A percentile compares a stretch with the other conserved stretches of the same genome.
Conservation (phyloP, 2,888 invertebrate species). For the Mermis nigrescens region DNA sequence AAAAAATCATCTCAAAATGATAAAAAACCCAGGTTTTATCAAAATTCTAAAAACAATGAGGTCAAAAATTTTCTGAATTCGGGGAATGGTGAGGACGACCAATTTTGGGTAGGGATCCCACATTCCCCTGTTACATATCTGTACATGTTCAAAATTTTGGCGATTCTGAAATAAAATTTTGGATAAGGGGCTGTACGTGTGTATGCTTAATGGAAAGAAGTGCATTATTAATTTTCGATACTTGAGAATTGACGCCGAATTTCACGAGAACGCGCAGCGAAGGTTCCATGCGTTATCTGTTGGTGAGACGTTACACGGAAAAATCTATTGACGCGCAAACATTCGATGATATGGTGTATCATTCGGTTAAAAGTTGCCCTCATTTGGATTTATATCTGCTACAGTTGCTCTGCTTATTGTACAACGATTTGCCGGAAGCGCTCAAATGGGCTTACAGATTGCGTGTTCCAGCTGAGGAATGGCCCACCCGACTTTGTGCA, state of each 20-base stretch:
- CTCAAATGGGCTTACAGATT: not conserved
- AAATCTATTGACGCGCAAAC: not conserved
- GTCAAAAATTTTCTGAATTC: no score
- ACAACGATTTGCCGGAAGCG: not conserved
- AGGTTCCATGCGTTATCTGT: not conserved
- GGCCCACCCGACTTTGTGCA: not conserved
- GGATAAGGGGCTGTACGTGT: no score
- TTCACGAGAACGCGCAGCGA: not conserved
- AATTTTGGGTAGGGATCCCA: no score
- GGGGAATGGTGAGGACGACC: no score
- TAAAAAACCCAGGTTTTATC: no score
- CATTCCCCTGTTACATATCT: no score
- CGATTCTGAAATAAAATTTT: no score
- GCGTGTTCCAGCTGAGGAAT: not conserved
- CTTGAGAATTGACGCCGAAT: constrained; percentile 4
- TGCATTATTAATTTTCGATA: no score
- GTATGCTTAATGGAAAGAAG: no score
- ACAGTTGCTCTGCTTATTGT: not conserved
- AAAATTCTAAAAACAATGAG: no score
- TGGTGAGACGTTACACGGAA: not conserved
- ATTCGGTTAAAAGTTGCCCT: not conserved
- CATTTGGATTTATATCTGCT: not conserved
- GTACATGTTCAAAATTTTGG: no score
- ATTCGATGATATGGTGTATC: not conserved
- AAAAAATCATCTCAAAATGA: no score